These are phyloP conservation scores for Trichogramma dendrolimi DNA, from an alignment of 2,888 invertebrate genomes.

Conservation along the genomic window DNA sequence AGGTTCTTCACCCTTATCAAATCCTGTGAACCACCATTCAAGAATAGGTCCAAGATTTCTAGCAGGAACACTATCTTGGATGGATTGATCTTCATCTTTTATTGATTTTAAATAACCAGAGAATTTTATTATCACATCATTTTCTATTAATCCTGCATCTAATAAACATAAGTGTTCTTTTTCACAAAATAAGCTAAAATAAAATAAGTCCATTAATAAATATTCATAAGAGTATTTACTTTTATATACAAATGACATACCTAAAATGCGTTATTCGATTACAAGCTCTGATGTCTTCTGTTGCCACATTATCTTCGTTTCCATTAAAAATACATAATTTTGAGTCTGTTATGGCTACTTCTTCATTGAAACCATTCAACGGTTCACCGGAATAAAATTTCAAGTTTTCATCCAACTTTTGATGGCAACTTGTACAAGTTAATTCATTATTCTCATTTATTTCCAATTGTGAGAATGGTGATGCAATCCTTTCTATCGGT, in stretches of 20 bases:
- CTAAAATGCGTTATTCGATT: slow-evolving; percentile 56
- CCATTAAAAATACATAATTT: slow-evolving; percentile 69
- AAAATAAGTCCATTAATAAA: slow-evolving; percentile 8
- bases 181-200: slow-evolving; percentile 67
- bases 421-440: slow-evolving; percentile 54
- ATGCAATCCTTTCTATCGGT: too few relatives aligned
- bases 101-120: slow-evolving; percentile 79
- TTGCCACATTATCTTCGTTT: slow-evolving; percentile 55
- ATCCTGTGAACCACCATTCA: slow-evolving; percentile 79
- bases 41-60: slow-evolving; percentile 78
- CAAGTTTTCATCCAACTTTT: slow-evolving; percentile 54
- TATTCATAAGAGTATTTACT: slow-evolving; percentile 6
- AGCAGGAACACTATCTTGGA: slow-evolving; percentile 69
- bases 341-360: slow-evolving; percentile 69
- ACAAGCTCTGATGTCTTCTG: slow-evolving; percentile 58
- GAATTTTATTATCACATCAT: slow-evolving; percentile 68
- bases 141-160: slow-evolving; percentile 74
- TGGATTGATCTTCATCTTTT: slow-evolving; percentile 65
- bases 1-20: slow-evolving; percentile 66
- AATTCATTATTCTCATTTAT: slow-evolving; percentile 1
- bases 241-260: slow-evolving; percentile 28
- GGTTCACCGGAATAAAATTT: slow-evolving; percentile 68
- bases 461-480: neutral
- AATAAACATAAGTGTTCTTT: slow-evolving; percentile 74
- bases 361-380: slow-evolving; percentile 71